phyloP scores from a whole-genome alignment of 2,888 invertebrate species.

The Baronia brevicornis region DNA sequence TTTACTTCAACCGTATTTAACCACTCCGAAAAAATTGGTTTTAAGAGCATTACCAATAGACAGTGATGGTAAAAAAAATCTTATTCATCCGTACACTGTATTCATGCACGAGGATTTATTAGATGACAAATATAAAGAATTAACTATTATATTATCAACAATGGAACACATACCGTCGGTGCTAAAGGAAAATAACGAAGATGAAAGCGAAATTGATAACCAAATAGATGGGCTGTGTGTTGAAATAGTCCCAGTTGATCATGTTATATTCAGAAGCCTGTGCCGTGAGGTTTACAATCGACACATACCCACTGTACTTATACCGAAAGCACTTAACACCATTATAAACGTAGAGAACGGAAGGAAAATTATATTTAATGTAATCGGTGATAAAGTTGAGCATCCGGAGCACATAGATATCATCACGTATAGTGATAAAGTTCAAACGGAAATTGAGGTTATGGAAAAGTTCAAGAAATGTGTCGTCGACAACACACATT shows the following conservation, averaged over 20 bases:
- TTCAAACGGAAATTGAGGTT: slow-evolving; percentile 43
- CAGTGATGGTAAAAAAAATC: slow-evolving; percentile 59
- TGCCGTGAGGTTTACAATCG: slow-evolving; percentile 56
- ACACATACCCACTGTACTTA: slow-evolving; percentile 65
- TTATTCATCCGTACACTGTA: slow-evolving; percentile 63
- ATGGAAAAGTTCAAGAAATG: slow-evolving; percentile 68
- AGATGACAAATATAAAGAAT: slow-evolving; percentile 40
- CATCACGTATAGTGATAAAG: slow-evolving; percentile 51
- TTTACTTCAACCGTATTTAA: slow-evolving; percentile 48
- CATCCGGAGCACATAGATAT: slow-evolving; percentile 70
- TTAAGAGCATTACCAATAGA: slow-evolving; percentile 58
- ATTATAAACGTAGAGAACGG: slow-evolving; percentile 74
- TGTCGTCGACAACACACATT: slow-evolving; percentile 64
- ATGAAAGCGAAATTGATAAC: slow-evolving; percentile 33
- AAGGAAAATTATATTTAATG: slow-evolving; percentile 69
- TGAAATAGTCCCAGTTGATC: slow-evolving; percentile 56
- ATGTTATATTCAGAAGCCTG: slow-evolving; percentile 54
- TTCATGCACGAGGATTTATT: slow-evolving; percentile 62
- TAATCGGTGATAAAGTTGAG: slow-evolving; percentile 44
- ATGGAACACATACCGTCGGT: slow-evolving; percentile 54
- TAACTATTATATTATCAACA: slow-evolving; percentile 47
- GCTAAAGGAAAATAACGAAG: slow-evolving; percentile 34
- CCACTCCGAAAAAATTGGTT: slow-evolving; percentile 41
- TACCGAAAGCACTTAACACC: slow-evolving; percentile 70
- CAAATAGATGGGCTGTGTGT: slow-evolving; percentile 55